These are phyloP conservation scores for Caenorhabditis sinica DNA, from an alignment of 2,888 invertebrate genomes.

Conservation along the genomic window DNA sequence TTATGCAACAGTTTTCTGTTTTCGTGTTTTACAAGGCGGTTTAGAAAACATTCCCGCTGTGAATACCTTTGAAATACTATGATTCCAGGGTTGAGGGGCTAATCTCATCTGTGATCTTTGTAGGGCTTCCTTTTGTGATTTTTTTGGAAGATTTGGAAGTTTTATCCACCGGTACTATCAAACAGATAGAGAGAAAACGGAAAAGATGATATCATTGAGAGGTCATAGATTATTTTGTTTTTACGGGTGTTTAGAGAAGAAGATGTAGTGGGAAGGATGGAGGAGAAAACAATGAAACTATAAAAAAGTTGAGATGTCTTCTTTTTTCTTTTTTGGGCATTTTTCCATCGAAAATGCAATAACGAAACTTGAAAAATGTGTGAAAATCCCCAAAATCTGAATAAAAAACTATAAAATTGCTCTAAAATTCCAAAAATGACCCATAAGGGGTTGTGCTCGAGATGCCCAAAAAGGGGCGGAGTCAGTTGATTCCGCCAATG, in stretches of 20 bases:
- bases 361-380: no score
- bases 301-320: conserved; percentile 6
- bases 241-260: conserved; percentile 10
- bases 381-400: no score
- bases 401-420: no score
- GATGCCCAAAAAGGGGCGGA: no score
- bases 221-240: conserved; percentile 40
- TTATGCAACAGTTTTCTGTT: not conserved
- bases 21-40: not conserved
- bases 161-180: not conserved
- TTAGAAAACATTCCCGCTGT: conserved; percentile 28
- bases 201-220: conserved; percentile 29
- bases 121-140: not conserved
- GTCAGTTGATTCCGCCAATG: no score
- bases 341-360: no score
- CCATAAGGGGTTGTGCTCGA: no score
- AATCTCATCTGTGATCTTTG: no score
- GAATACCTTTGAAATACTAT: conserved; percentile 38
- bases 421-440: no score
- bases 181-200: not conserved
- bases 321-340: no score
- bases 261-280: not conserved
- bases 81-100: not conserved
- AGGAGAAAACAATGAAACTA: conserved; percentile 26
- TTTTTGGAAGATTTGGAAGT: not conserved